Evolutionary conservation across 2,113 vertebrate species (phyloP).

Genomic region (Saccopteryx leptura): DNA sequence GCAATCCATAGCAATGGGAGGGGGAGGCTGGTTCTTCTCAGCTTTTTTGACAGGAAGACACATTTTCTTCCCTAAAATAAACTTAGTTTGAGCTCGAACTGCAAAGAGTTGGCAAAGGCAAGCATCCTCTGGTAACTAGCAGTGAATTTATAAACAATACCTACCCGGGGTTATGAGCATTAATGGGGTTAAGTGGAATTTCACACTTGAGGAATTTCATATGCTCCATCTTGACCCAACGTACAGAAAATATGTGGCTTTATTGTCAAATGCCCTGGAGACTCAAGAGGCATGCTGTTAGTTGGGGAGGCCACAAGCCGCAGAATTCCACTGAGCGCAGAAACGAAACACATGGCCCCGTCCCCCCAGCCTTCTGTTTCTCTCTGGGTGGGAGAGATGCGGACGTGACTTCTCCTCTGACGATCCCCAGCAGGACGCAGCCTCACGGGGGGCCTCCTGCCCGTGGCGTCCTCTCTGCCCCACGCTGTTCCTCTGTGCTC

Average conservation of each 20-base stretch:
- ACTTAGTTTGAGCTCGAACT: slow-evolving; percentile 62
- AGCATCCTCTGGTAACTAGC: slow-evolving; percentile 85
- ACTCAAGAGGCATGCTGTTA: slow-evolving; percentile 76
- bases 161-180: slow-evolving; percentile 84
- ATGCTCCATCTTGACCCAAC: slow-evolving; percentile 87
- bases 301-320: slow-evolving; percentile 44
- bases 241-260: slow-evolving; percentile 85
- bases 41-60: slow-evolving; percentile 70
- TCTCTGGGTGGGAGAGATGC: slow-evolving; percentile 52
- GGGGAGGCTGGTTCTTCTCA: slow-evolving; percentile 38
- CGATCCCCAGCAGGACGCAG: neutral
- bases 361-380: slow-evolving; percentile 78
- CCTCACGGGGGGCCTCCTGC: neutral
- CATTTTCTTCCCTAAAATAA: slow-evolving; percentile 74
- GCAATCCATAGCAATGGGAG: neutral
- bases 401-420: slow-evolving; percentile 38
- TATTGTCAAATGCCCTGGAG: slow-evolving; percentile 83
- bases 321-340: slow-evolving; percentile 78
- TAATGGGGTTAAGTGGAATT: slow-evolving; percentile 90
- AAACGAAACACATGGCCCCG: slow-evolving; percentile 78
- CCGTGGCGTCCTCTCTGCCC: neutral
- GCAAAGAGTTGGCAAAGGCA: slow-evolving; percentile 83
- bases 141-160: slow-evolving; percentile 89
- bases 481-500: neutral
- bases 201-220: slow-evolving; percentile 89